Conservation (phyloP, 2,888 invertebrate species). For the Leptopilina syphax region DNA sequence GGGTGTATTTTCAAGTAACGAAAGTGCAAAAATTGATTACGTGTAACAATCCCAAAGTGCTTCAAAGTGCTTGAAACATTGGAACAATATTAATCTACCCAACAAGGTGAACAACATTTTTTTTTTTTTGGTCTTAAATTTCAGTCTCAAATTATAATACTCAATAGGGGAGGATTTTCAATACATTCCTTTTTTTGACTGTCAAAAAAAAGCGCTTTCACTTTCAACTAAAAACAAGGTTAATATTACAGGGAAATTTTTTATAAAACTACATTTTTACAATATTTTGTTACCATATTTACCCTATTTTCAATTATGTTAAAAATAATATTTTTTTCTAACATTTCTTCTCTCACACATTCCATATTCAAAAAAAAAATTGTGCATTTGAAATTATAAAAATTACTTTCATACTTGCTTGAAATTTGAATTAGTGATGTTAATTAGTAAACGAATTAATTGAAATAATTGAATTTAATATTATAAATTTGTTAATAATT, state of each 20-base stretch:
- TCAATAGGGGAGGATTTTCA: not conserved
- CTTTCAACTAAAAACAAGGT: too few relatives aligned
- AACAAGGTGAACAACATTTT: slow-evolving; percentile 21
- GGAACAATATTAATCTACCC: slow-evolving; percentile 38
- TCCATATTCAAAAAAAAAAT: too few relatives aligned
- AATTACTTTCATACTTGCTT: too few relatives aligned
- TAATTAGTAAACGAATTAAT: too few relatives aligned
- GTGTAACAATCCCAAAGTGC: slow-evolving; percentile 24
- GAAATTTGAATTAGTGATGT: too few relatives aligned
- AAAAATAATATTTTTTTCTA: too few relatives aligned
- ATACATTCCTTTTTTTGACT: not conserved
- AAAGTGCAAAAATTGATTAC: slow-evolving; percentile 21
- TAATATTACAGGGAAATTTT: not conserved
- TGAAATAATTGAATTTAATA: too few relatives aligned
- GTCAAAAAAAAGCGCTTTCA: not conserved
- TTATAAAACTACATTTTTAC: not conserved
- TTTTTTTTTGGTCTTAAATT: slow-evolving; percentile 23
- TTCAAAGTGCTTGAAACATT: slow-evolving; percentile 19
- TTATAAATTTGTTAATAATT: too few relatives aligned
- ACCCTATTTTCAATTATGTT: not conserved
- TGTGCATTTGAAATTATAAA: too few relatives aligned
- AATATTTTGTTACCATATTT: not conserved
- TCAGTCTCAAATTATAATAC: not conserved
- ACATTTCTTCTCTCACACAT: too few relatives aligned
- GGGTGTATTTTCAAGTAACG: not conserved